phyloP scores from a whole-genome alignment of 2,797 vertebrate species.

The Hippoglossus hippoglossus region DNA sequence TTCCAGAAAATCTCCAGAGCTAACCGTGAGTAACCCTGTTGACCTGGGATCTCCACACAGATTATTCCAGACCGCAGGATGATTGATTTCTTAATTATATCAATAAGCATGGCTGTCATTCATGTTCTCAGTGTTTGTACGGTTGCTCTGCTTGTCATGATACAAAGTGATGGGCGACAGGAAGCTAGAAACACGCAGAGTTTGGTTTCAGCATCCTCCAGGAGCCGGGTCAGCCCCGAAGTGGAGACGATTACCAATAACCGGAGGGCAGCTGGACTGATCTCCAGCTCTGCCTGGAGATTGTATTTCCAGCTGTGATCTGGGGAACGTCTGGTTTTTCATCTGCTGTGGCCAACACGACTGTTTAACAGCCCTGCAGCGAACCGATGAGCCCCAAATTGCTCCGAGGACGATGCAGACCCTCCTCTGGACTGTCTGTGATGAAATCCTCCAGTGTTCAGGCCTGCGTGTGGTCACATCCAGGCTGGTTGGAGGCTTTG shows the following conservation, averaged over 20 bases:
- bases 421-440: constrained; percentile 13
- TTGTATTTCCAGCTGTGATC: constrained; percentile 31
- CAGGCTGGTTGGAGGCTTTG: constrained; percentile 6
- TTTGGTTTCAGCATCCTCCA: constrained; percentile 25
- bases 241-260: constrained; percentile 36
- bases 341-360: constrained; percentile 17
- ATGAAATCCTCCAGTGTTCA: background rate
- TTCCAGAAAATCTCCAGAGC: no score
- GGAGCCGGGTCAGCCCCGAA: constrained; percentile 23
- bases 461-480: background rate
- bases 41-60: no score
- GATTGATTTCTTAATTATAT: no score
- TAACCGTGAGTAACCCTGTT: no score
- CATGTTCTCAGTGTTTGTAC: no score
- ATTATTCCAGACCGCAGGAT: no score
- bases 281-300: constrained; percentile 22
- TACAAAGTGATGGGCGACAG: background rate
- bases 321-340: constrained; percentile 25
- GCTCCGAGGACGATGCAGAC: constrained; percentile 8
- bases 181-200: no score
- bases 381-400: constrained; percentile 2
- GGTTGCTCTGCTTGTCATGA: background rate
- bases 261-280: constrained; percentile 42
- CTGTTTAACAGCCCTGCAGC: constrained; percentile 3
- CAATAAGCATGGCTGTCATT: no score